Base-by-base conservation (phyloP, 2,113 vertebrate genomes). In the Pelobates fuscus region DNA sequence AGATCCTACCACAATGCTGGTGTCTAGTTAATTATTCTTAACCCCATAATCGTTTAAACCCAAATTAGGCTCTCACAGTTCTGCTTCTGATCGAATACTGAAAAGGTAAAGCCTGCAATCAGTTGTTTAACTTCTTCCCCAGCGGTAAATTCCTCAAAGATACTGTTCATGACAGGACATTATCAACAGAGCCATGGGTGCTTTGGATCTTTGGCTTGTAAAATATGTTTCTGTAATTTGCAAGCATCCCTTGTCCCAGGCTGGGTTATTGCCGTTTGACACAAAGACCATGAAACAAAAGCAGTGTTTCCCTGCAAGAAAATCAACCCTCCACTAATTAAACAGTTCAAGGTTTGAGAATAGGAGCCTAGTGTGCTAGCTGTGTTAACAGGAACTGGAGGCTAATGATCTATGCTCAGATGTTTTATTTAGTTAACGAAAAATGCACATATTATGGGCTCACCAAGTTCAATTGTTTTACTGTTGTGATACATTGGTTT, bases 251-350 rank as follows among this genome's bases (percentile, higher is more conserved):
- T 72, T 63, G 21, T 54, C 43, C 60, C 18, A 54, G 59, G 70
- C 70, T 61, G 27, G 23, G 59, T 63, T 72, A 54, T 58, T 63
- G 44, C 70, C 37, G 44, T 72, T 59, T 72, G 70, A 54, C 59
- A 72, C 43, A 54, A 24, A 72, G 25, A 27, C 43, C 37, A 52
- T n/a, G 24, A 62, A 37, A 61, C n/a, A 62, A 63, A 72, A 54
- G 26, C 27, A 71, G 37, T 25, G 21, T 71, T 30, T 17, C 41
- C 27, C 17, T 18, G 18, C 43, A 52, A 30, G 32, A 37, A 52
- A 52, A 72, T 72, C 70, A 49, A 63, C 43, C 59, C 60, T 25
- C 5, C 70, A 32, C 49, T 72, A 64, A 72, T 71, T 62, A 71
- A 63, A 62, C 23, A 32, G 41, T 63, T 72, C 24, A 52, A 63